A percentile compares a stretch with the other conserved stretches of the same genome.
These are phyloP conservation scores for Tenthredo livida DNA, from an alignment of 2,888 invertebrate genomes.

Conservation along the genomic window DNA sequence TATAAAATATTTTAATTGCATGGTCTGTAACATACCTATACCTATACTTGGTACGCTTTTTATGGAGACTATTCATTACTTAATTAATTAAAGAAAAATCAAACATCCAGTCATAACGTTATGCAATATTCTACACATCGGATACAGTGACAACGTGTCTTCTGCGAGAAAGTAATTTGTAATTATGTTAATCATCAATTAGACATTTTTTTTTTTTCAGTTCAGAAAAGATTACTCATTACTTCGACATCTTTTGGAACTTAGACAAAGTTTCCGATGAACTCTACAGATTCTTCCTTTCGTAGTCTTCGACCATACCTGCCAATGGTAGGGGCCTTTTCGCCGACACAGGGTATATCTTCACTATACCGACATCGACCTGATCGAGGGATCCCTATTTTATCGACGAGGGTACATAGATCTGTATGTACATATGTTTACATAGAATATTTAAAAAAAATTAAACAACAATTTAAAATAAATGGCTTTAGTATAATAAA, in stretches of 20 bases:
- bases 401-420: neutral
- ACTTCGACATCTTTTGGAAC: slow-evolving; percentile 1
- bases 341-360: slow-evolving; percentile 5
- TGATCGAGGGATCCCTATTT: neutral
- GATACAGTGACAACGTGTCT: neutral
- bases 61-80: neutral
- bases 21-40: neutral
- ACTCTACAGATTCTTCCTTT: neutral
- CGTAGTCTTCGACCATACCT: neutral
- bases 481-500: neutral
- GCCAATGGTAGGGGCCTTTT: neutral
- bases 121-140: neutral
- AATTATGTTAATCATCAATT: neutral
- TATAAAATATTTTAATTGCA: neutral
- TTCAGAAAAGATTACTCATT: neutral
- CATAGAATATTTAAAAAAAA: neutral
- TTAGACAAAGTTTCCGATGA: neutral
- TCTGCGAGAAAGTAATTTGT: neutral
- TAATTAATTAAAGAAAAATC: neutral
- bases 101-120: neutral
- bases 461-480: neutral
- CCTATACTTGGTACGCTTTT: neutral
- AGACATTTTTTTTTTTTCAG: neutral
- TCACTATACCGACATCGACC: neutral
- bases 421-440: neutral